These are phyloP conservation scores for Rhinoptilus africanus DNA, from an alignment of 2,113 vertebrate genomes.

Conservation along the genomic window DNA sequence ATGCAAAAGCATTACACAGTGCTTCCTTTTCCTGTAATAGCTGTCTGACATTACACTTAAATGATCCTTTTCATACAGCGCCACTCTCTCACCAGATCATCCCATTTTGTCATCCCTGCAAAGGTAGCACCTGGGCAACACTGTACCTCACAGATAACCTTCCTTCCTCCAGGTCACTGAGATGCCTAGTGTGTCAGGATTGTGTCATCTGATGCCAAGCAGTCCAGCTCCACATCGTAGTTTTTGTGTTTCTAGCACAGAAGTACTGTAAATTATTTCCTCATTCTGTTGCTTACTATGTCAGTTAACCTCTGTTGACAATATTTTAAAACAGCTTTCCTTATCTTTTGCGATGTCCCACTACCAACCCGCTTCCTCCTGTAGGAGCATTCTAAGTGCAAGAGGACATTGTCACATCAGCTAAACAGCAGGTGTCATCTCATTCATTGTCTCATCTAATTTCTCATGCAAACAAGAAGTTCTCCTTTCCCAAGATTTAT, in stretches of 20 bases:
- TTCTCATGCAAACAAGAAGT: background rate
- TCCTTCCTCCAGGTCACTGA: background rate
- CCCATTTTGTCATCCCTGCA: background rate
- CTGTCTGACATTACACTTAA: background rate
- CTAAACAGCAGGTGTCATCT: background rate
- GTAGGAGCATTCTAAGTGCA: background rate
- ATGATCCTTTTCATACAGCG: background rate
- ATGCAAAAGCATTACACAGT: background rate
- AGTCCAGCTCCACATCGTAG: background rate
- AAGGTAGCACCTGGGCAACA: background rate
- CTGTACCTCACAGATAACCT: background rate
- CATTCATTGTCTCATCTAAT: background rate
- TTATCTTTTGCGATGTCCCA: background rate
- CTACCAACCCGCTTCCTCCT: fast-evolving
- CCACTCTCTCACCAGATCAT: background rate
- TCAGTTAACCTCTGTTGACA: background rate
- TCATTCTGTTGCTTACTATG: background rate
- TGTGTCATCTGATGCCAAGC: background rate
- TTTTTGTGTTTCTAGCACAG: background rate
- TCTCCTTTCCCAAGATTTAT: background rate
- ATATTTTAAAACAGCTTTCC: background rate
- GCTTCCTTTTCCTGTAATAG: background rate
- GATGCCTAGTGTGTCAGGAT: background rate
- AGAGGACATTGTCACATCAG: background rate
- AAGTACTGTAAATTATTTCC: background rate